These are phyloP conservation scores for Octomys mimax DNA, from an alignment of 2,797 vertebrate species.

Conservation along the genomic window DNA sequence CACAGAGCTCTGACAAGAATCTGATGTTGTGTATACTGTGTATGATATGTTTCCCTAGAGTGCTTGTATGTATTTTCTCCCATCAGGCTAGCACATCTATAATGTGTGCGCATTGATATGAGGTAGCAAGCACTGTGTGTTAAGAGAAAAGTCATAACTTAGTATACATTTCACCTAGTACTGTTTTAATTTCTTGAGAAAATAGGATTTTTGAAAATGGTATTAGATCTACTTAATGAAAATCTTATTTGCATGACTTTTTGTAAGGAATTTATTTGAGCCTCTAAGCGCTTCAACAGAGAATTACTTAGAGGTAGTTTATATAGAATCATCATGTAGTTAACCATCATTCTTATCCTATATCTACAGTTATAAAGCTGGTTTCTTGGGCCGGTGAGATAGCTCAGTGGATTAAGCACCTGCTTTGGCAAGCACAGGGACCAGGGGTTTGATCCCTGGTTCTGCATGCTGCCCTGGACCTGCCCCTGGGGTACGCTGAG, in stretches of 20 bases:
- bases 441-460: too few relatives aligned
- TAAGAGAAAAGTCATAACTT: conserved; percentile 37
- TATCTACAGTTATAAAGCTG: conserved; percentile 18
- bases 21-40: background rate
- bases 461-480: too few relatives aligned
- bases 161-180: background rate
- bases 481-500: too few relatives aligned
- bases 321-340: background rate
- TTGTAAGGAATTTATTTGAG: background rate
- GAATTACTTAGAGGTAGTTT: conserved; percentile 10
- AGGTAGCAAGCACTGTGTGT: background rate
- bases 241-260: background rate
- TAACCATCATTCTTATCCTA: background rate
- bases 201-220: background rate
- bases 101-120: background rate
- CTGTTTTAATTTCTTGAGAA: conserved; percentile 3
- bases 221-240: conserved; percentile 46
- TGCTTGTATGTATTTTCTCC: background rate
- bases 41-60: background rate
- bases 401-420: too few relatives aligned
- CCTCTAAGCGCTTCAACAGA: background rate
- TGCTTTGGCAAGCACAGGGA: too few relatives aligned
- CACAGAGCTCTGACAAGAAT: conserved; percentile 1
- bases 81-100: background rate
- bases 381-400: background rate